Percentiles rank a stretch among this genome's conserved stretches.
Conservation (phyloP, 2,113 vertebrate genomes). For the Spheniscus mendiculus region DNA sequence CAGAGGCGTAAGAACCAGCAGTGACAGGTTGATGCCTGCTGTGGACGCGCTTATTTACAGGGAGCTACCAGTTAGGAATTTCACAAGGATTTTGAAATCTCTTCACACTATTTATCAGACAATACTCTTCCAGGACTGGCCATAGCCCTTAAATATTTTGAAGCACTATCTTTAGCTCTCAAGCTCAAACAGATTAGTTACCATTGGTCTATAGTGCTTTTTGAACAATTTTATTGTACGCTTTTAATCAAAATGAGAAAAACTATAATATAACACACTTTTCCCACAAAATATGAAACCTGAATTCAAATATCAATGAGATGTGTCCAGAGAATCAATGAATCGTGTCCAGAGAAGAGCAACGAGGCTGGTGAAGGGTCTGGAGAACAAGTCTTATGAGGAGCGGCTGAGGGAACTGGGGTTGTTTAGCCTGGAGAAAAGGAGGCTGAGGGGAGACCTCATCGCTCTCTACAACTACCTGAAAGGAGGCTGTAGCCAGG, state of each 20-base stretch:
- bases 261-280: not conserved
- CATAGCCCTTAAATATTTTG: not conserved
- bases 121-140: not conserved
- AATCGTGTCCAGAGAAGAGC: too few relatives aligned
- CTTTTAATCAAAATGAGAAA: not conserved
- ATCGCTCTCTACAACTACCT: too few relatives aligned
- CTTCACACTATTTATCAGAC: not conserved
- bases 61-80: not conserved
- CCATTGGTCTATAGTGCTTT: not conserved
- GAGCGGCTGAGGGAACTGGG: too few relatives aligned
- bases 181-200: not conserved
- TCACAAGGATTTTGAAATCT: not conserved
- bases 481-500: too few relatives aligned
- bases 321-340: too few relatives aligned
- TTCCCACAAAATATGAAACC: not conserved
- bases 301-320: not conserved
- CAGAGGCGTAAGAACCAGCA: not conserved
- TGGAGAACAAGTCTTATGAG: too few relatives aligned
- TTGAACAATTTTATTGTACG: not conserved
- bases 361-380: too few relatives aligned
- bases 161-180: not conserved
- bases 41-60: accelerated
- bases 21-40: not conserved
- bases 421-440: too few relatives aligned
- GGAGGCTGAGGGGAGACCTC: too few relatives aligned